These are phyloP conservation scores for Daubentonia madagascariensis DNA, from an alignment of 2,113 vertebrate species.

Conservation along the genomic window DNA sequence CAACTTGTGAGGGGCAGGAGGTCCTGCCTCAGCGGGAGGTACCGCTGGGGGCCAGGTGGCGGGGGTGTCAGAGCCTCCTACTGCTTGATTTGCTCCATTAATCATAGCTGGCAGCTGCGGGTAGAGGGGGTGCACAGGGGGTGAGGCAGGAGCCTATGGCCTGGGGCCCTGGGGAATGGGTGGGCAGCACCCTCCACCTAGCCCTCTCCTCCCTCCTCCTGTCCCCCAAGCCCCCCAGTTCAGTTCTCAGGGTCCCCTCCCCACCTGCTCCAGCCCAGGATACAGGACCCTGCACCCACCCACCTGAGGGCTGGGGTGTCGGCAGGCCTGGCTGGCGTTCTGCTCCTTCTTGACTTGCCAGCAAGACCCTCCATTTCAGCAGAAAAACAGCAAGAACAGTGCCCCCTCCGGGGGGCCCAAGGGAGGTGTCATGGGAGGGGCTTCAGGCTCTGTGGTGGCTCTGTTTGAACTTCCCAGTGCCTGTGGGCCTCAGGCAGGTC, in stretches of 20 bases:
- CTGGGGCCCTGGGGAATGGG: no score
- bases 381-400: rapidly evolving
- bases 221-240: no score
- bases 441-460: not conserved
- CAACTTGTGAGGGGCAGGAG: rapidly evolving
- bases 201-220: not conserved
- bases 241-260: not conserved
- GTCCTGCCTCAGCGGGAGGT: not conserved
- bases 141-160: rapidly evolving
- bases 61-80: not conserved
- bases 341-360: not conserved
- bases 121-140: rapidly evolving
- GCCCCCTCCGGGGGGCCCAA: not conserved
- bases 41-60: not conserved
- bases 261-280: not conserved
- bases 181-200: no score
- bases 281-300: no score
- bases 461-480: not conserved
- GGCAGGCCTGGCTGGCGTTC: rapidly evolving
- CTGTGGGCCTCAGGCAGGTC: not conserved
- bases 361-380: not conserved
- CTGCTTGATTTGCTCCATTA: not conserved
- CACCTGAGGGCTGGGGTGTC: rapidly evolving
- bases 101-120: not conserved
- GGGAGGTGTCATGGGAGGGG: no score